These are phyloP conservation scores for Cryptus armator DNA, from an alignment of 2,888 invertebrate genomes.

Conservation along the genomic window DNA sequence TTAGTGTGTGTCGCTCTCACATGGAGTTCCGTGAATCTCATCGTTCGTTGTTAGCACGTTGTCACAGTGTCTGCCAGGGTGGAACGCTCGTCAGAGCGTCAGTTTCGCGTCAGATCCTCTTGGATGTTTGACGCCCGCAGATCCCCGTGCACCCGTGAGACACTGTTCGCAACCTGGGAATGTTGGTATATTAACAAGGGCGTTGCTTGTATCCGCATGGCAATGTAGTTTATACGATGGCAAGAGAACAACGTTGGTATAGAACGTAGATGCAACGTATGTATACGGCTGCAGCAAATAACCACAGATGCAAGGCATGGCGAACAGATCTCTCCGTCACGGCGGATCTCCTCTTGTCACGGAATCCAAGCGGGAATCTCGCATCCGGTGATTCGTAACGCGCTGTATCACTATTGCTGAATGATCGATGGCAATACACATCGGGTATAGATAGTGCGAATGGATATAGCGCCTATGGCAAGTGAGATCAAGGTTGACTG, in stretches of 20 bases:
- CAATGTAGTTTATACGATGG: neutral
- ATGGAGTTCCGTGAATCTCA: conserved; percentile 1
- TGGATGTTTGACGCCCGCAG: conserved; percentile 25
- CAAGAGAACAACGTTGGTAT: neutral
- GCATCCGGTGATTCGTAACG: conserved; percentile 51
- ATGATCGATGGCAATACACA: conserved; percentile 46
- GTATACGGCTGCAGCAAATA: neutral
- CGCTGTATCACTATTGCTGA: conserved; percentile 25
- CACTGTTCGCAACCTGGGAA: conserved; percentile 15
- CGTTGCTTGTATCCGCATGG: neutral
- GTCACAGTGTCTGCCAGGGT: conserved; percentile 5
- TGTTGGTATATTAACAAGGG: conserved; percentile 1
- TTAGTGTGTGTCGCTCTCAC: neutral
- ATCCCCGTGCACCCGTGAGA: neutral
- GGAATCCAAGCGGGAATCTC: conserved; percentile 30
- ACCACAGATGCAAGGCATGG: neutral
- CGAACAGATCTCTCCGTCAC: conserved; percentile 22
- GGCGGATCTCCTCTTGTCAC: conserved; percentile 32
- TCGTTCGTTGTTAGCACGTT: conserved; percentile 13
- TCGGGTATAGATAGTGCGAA: neutral
- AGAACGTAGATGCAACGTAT: neutral
- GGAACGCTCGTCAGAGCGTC: conserved; percentile 7
- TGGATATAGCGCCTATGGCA: neutral
- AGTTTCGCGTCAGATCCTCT: conserved; percentile 11
- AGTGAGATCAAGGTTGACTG: neutral